These are phyloP conservation scores for Scomber colias DNA, from an alignment of 2,113 vertebrate species.

Conservation along the genomic window DNA sequence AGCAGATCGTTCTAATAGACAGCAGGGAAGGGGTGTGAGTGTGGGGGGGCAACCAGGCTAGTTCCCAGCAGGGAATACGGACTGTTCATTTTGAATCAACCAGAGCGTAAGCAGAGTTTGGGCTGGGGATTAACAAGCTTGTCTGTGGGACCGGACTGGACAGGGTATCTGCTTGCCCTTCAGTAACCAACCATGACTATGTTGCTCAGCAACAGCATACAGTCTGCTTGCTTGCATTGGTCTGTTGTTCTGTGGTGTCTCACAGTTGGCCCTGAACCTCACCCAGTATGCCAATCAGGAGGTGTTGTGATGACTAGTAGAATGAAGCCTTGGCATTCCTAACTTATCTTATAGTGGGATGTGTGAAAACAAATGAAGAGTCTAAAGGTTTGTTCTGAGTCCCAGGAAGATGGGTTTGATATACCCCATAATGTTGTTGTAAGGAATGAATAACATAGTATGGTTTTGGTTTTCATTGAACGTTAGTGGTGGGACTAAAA, in stretches of 20 bases:
- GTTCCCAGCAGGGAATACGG: conserved; percentile 60
- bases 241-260: conserved; percentile 50
- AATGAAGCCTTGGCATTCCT: conserved; percentile 65
- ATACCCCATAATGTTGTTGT: neutral
- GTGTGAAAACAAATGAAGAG: conserved; percentile 36
- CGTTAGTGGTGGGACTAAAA: neutral
- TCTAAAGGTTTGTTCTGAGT: neutral
- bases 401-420: neutral
- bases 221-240: conserved; percentile 39
- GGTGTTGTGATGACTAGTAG: conserved; percentile 57
- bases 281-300: conserved; percentile 40
- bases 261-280: conserved; percentile 53
- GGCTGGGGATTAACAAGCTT: conserved; percentile 74
- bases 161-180: conserved; percentile 35
- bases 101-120: conserved; percentile 78
- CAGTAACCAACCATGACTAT: conserved; percentile 55
- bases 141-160: conserved; percentile 60
- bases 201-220: conserved; percentile 58
- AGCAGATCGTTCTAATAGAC: conserved; percentile 44
- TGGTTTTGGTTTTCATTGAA: neutral
- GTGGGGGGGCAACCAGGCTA: conserved; percentile 32
- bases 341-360: conserved; percentile 34
- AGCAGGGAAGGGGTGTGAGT: conserved; percentile 33
- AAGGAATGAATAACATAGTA: neutral
- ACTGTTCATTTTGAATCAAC: conserved; percentile 70